Percentiles rank a stretch among this genome's conserved stretches.
Evolutionary conservation across 1,140 invertebrate species (phyloP).

Genomic region (Nixonia krombeini): DNA sequence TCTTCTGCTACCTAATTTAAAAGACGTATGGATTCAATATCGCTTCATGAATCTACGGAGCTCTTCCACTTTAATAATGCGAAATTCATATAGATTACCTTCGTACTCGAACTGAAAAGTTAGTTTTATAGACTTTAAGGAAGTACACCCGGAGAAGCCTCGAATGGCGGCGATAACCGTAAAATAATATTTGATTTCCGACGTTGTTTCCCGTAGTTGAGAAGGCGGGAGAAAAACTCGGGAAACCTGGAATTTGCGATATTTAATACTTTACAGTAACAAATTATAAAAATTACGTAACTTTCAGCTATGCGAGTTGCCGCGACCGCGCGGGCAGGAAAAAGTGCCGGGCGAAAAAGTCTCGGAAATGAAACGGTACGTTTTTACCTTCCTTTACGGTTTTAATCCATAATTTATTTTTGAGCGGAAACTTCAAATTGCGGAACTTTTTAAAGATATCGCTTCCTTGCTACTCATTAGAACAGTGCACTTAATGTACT

Average conservation of each 20-base stretch:
- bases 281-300: too few species aligned
- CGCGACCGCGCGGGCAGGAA: too few species aligned
- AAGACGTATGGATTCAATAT: slow-evolving; percentile 46
- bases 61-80: slow-evolving; percentile 39
- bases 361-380: not conserved
- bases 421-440: slow-evolving; percentile 26
- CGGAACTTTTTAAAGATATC: slow-evolving; percentile 25
- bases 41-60: slow-evolving; percentile 26
- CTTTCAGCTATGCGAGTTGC: too few species aligned
- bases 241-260: too few species aligned
- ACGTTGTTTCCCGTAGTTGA: too few species aligned
- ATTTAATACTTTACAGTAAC: too few species aligned
- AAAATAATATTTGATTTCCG: slow-evolving; percentile 16
- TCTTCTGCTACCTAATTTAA: slow-evolving; percentile 31
- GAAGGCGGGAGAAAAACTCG: too few species aligned
- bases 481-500: slow-evolving; percentile 32
- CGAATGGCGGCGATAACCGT: not conserved
- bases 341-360: too few species aligned
- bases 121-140: slow-evolving; percentile 25
- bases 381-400: not conserved
- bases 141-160: slow-evolving; percentile 17
- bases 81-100: slow-evolving; percentile 42
- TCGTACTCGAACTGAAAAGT: slow-evolving; percentile 9
- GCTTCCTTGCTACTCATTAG: slow-evolving; percentile 38
- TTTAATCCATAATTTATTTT: slow-evolving; percentile 14